Evolutionary conservation across 2,113 vertebrate species (phyloP), one percentile per base, ranked within the genome.

Genomic region (Grallaria varia): DNA sequence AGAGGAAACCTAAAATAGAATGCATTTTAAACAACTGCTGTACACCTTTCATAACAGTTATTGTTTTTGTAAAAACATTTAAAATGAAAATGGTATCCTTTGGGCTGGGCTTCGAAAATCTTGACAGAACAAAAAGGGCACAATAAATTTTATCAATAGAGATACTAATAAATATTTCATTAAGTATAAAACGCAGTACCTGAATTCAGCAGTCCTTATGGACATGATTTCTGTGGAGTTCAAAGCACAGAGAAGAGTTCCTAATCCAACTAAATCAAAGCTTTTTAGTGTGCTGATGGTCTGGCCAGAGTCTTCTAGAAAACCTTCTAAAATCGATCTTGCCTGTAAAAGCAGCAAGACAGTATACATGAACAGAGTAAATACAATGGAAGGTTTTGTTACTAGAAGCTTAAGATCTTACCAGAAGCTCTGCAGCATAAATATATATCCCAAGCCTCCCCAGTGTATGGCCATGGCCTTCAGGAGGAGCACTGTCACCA

Each of bases 201-300:
- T 98, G 97, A 98, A 98, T 95, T 98, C 98, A 86, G 95, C 85
- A 55, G 84, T 93, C 35, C 80, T 96, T 95, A 98, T 97, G 56
- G 96, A 96, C 71, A 90, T 81, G 75, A 98, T 95, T 88, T 98
- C 97, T 17, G 97, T 96, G 67, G 81, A 39, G 44, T 98, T 96
- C 95, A 98, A 88, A 77, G 97, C 95, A 95, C 98, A 98, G 53
- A 98, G 96, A 52, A 77, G 75, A 30, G 80, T n/a, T 56, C 98
- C 98, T 63, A 98, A 94, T 53, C 98, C 98, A 68, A 97, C 98
- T 80, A 98, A 95, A 84, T 98, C 98, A 94, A 98, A 98, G 74
- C 98, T 98, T 91, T 98, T 98, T 72, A 98, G 87, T 16, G 97
- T 96, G 60, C 93, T 92, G 59, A 98, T 87, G 2, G 42, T 55